phyloP scores from a whole-genome alignment of 1,140 invertebrate species.

The Homarus americanus region DNA sequence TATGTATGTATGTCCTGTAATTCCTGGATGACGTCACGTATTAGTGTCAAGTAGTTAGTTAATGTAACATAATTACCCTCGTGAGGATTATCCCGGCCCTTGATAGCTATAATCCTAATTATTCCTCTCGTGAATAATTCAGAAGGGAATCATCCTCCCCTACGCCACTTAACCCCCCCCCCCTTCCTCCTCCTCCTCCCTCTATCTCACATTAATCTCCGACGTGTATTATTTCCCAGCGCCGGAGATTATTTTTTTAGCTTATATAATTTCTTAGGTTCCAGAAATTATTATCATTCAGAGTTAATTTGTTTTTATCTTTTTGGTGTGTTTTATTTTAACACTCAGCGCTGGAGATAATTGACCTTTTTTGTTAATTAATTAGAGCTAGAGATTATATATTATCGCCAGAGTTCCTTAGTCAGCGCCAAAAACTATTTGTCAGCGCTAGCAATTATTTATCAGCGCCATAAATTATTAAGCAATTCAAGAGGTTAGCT shows the following conservation, averaged over 20 bases:
- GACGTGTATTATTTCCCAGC: not conserved
- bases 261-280: no score
- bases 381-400: no score
- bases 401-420: no score
- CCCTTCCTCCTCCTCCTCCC: not conserved
- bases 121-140: slow-evolving; percentile 11
- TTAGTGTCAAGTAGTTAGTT: not conserved
- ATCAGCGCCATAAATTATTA: no score
- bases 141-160: not conserved
- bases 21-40: not conserved
- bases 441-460: no score
- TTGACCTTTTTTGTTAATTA: no score
- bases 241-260: not conserved
- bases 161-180: not conserved
- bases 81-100: slow-evolving; percentile 13
- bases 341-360: no score
- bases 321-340: no score
- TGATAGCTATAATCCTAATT: not conserved
- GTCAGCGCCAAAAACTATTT: no score
- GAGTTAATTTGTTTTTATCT: no score
- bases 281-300: no score
- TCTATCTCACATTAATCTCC: not conserved
- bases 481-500: no score
- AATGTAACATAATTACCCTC: slow-evolving; percentile 5
- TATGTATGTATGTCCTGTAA: slow-evolving; percentile 1